Evolutionary conservation across 1,140 invertebrate species (phyloP).

Genomic region (Phymorhynchus buccinoides): DNA sequence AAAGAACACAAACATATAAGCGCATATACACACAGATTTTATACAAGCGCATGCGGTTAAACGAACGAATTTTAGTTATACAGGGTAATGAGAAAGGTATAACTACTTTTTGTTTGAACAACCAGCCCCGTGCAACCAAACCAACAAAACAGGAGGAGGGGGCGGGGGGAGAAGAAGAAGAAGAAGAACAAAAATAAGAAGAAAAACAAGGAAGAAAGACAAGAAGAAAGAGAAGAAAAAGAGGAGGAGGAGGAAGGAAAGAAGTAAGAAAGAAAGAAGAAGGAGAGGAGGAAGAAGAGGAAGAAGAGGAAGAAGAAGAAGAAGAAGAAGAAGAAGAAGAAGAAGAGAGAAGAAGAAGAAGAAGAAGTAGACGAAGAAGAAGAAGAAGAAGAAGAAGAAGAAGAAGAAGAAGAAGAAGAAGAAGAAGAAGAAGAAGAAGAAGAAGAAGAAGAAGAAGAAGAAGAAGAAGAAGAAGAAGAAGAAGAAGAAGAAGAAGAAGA

Average conservation of each 20-base stretch:
- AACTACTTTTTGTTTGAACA: too few species aligned
- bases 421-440: constrained; percentile 11
- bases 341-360: neutral
- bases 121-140: too few species aligned
- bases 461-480: neutral
- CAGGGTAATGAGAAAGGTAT: too few species aligned
- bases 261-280: neutral
- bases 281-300: neutral
- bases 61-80: too few species aligned
- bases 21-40: too few species aligned
- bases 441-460: neutral
- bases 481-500: neutral
- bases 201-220: neutral
- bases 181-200: too few species aligned
- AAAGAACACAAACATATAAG: too few species aligned
- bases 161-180: too few species aligned
- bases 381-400: neutral
- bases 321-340: neutral
- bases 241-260: neutral
- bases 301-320: neutral
- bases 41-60: too few species aligned
- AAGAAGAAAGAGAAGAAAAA: neutral
- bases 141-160: too few species aligned
- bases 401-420: constrained; percentile 11
- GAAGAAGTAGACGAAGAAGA: neutral